Base-by-base conservation (phyloP, 1,140 invertebrate genomes). In the Papilio aristodemus region DNA sequence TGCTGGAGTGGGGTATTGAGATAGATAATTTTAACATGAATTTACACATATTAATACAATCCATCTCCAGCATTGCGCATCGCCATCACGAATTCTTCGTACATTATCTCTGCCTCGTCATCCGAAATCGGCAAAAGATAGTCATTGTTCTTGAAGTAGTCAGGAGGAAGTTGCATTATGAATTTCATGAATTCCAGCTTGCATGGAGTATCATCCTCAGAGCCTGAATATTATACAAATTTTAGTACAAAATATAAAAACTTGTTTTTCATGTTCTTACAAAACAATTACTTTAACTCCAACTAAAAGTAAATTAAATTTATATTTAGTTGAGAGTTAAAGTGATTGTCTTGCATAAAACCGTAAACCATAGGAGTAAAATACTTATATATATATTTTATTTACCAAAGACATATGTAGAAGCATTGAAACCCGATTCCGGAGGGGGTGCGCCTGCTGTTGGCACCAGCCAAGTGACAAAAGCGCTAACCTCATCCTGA, bases 381-480 rank as follows among this genome's bases (percentile, higher is more conserved):
- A n/a, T n/a, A n/a, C n/a, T n/a, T n/a, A 14, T 43, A 43, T 7
- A 43, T 14, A 14, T 43, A n/a, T n/a, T n/a, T 43, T 13, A 54
- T 25, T 54, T 54, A 54, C 46, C 46, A 19, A 54, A 54, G 46
- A 54, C 46, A 13, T 54, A 54, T 11, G 46, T 54, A 54, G 19
- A 22, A 13, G 46, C 9, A 4, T 10, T 2, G 46, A 54, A 54
- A 25, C 46, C 46, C 46, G 11, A 10, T 11, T 54, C 46, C 17
- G 46, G 19, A 22, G 46, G 46, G 17, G 46, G 46, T 17, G 17
- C 22, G 1, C 22, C 10, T 1, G 17, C 10, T 22, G 46, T 54
- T 1, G 46, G 46, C 19, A 54, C 19, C 10, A 54, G 46, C 46
- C 46, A 54, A 4, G 46, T 54, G 3, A 54, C 46, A 54, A 54